Conservation (phyloP, 2,113 vertebrate species). For the Callocephalon fimbriatum region DNA sequence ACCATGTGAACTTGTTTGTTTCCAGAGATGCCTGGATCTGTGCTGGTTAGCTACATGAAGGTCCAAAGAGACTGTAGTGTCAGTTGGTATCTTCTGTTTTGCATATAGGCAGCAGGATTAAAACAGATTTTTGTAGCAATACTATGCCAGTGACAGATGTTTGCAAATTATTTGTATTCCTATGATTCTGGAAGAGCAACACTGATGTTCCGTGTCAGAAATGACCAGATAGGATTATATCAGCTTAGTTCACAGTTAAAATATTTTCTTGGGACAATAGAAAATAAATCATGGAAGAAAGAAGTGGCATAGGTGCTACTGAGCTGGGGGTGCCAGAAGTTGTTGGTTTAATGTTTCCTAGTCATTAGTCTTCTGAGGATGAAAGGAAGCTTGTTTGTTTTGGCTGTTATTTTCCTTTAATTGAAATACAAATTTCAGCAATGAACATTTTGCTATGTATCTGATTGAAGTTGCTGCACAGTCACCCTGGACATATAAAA, state of each 20-base stretch:
- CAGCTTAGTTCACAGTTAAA: rapidly evolving
- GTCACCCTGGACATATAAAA: neutral
- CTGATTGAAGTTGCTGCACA: neutral
- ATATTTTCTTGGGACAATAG: rapidly evolving
- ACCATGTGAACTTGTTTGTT: neutral
- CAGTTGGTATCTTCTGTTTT: neutral
- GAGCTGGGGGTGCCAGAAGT: neutral
- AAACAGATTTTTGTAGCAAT: neutral
- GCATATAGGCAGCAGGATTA: neutral
- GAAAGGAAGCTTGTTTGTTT: neutral
- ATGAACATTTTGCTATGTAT: neutral
- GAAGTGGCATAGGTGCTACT: neutral
- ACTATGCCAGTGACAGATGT: neutral
- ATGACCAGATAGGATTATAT: neutral
- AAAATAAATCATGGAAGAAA: neutral
- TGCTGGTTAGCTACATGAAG: neutral
- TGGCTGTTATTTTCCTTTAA: neutral
- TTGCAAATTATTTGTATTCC: neutral
- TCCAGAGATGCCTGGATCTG: neutral
- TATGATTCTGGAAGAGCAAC: neutral
- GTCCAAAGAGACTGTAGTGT: neutral
- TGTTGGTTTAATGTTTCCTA: neutral
- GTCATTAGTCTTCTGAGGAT: neutral
- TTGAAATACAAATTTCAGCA: neutral
- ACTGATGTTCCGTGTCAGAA: neutral